Evolutionary conservation across 35 echinoderm and acorn worm genomes (phyloP), one percentile per base, ranked within the genome.

Genomic region (Lytechinus variegatus): DNA sequence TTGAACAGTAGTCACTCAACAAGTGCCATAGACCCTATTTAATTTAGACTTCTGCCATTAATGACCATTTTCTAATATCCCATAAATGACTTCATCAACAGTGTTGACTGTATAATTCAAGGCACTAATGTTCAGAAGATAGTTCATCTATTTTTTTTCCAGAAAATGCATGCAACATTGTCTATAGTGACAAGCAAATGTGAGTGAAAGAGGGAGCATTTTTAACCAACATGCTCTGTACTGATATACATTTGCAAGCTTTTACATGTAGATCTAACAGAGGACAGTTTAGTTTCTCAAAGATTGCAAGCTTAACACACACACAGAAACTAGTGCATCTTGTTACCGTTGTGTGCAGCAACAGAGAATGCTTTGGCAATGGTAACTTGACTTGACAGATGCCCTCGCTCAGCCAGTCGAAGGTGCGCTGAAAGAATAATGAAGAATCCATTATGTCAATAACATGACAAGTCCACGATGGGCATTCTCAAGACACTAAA

Each of bases 371-470:
- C 16, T 79, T 79, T 79, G 66, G 66, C 66, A 79, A 79, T 79
- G 66, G 19, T 6, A 79, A 79, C 66, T 79, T 79, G 66, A 79
- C 66, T 79, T 79, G 66, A 79, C 19, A 19, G 66, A 24, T 19
- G 66, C 66, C 66, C 66, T 79, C 66, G 19, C 66, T 79, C 66
- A 79, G 66, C 66, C 66, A 0, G 66, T 79, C 21, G 66, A 16
- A 79, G 66, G 66, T 24, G 66, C 66, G 66, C 66, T 79, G 66
- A 79, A 79, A 79, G 66, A 79, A 79, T 79, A 79, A 79, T 7
- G 66, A 79, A 79, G 66, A 79, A 3, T 79, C 66, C 66, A 79
- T 79, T 56, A 79, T 79, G 66, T 79, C 66, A 79, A 79, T 79
- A 16, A 24, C 66, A 79, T 79, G 66, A 79, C 66, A 16, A 79